Base-by-base conservation (phyloP, 2,113 vertebrate genomes). In the Phrynosoma platyrhinos region DNA sequence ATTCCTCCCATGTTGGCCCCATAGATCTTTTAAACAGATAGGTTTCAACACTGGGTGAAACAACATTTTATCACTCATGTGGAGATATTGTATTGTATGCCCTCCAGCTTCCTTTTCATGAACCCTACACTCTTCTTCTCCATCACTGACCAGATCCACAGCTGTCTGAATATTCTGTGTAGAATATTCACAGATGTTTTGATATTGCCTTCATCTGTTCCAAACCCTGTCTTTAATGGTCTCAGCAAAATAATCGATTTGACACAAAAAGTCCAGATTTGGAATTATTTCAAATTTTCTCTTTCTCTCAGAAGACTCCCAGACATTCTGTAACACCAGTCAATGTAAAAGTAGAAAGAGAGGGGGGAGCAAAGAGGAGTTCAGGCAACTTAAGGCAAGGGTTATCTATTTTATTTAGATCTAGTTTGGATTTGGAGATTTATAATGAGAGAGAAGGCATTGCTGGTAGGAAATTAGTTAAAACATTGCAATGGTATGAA, bases 391-490 rank as follows among this genome's bases (percentile, higher is more conserved):
- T 12, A 53, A 71, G 30, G 18, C 16, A n/a, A 53, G 2, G 82
- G 42, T 55, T 72, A 47, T 53, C 62, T 82, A 66, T 72, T 83
- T 84, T 92, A 84, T 79, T 93, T 52, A 78, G 30, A 75, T 89
- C 80, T 91, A 23, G 58, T 71, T 75, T 18, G 14, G 32, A 32
- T 83, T 91, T 88, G 91, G 86, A 71, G 21, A 55, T 84, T 52
- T 90, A 76, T 53, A 89, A 55, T 74, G 68, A 2, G 40, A 2
- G 6, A 2, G 1, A 10, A 71, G 69, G 1, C 0, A 1, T 12
- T 88, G 5, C 40, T 90, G 9, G 52, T 84, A 89, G 77, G n/a
- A 94, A 94, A 91, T 68, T 77, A 93, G 58, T 0, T 77, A 30
- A 95, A 93, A 88, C 79, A 85, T 53, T 84, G 55, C 58, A 47